Evolutionary conservation across 1,140 invertebrate species (phyloP), one percentile per base, ranked within the genome.

Genomic region (Drepana arcuata): DNA sequence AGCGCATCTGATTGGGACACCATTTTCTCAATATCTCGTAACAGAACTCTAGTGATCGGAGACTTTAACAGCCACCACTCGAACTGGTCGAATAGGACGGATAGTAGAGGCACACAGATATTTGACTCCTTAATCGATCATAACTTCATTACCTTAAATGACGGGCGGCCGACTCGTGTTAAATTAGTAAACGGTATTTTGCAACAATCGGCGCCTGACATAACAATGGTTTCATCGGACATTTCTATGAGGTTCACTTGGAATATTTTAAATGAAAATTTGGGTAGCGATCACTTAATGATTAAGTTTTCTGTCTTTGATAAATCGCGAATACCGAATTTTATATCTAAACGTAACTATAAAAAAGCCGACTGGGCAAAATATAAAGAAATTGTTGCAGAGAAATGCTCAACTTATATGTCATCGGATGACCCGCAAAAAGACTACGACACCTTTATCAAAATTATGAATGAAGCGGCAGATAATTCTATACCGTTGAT

Each of bases 401-500:
- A 41, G 9, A 0, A 14, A 9, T 30, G 21, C 15, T 23, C 16
- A 7, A 9, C 25, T 29, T 0, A 5, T 14, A 10, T 41, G 2
- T 11, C 31, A 2, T 10, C n/a, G n/a, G n/a, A 7, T 23, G 39
- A 41, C 13, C 13, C 12, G 0, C 39, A 41, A 29, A 12, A 21
- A 14, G 25, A 12, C 0, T 41, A 34, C 5, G 21, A 49, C 12
- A 9, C 2, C 1, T 33, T 49, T 27, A 25, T 43, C 2, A 10
- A 33, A 21, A n/a, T n/a, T 4, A 39, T 49, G 5, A 44, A 44
- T 7, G 7, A 16, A 18, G 24, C 47, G 2, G 47, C 41, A 1
- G 29, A 44, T 10, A 13, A 34, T 9, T 9, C 7, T 21, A 43
- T 49, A 13, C 46, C 46, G 3, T 9, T 14, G 6, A 33, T 32